These are phyloP conservation scores for Burhinus oedicnemus DNA, from an alignment of 2,113 vertebrate species.

Conservation along the genomic window DNA sequence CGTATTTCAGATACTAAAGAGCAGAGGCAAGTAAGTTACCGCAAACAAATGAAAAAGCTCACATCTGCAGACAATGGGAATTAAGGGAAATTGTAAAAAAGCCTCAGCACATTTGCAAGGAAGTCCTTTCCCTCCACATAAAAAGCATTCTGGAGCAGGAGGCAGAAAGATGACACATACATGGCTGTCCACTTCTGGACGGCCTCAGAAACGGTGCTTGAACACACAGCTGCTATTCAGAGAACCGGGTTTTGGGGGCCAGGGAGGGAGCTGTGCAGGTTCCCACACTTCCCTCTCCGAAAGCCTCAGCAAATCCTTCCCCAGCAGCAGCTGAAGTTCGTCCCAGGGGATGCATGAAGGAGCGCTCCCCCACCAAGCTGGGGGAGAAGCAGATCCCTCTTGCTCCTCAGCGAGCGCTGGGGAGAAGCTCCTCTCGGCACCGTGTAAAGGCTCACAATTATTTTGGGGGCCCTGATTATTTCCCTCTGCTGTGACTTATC, in stretches of 20 bases:
- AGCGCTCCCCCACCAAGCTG: background rate
- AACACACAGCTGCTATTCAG: background rate
- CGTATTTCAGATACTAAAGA: background rate
- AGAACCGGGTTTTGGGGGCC: accelerated
- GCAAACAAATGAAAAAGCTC: background rate
- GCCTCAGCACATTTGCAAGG: background rate
- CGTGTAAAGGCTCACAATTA: accelerated
- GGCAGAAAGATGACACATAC: background rate
- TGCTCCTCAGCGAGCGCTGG: background rate
- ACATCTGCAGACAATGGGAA: background rate
- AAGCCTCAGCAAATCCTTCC: background rate
- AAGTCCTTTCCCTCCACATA: background rate
- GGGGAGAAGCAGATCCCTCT: background rate
- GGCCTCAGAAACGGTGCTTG: background rate
- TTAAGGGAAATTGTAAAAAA: background rate
- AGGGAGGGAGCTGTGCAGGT: accelerated
- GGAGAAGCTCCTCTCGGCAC: background rate
- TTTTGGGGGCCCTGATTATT: background rate
- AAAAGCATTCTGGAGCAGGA: background rate
- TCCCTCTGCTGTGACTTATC: background rate
- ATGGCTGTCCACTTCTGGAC: background rate
- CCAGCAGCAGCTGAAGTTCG: background rate
- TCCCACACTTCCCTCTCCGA: background rate
- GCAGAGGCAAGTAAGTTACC: background rate
- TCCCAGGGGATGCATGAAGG: accelerated